These are phyloP conservation scores for Pemphredon lugubris DNA, from an alignment of 2,888 invertebrate species.

Conservation along the genomic window DNA sequence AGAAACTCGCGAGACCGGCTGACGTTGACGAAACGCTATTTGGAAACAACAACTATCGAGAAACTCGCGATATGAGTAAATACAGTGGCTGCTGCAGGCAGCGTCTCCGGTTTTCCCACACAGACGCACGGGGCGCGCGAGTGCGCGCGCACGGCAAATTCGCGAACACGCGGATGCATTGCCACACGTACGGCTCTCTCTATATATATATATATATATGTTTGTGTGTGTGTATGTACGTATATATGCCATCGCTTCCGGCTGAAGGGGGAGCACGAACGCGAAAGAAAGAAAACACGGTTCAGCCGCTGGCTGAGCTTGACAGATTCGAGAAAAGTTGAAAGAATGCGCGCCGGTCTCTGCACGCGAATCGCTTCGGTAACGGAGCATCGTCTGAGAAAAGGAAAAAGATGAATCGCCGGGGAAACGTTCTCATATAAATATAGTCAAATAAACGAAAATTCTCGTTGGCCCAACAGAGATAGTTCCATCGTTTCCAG, in stretches of 20 bases:
- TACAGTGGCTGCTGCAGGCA: slow-evolving; percentile 66
- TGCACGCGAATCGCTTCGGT: slow-evolving; percentile 60
- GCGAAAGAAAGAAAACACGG: slow-evolving; percentile 64
- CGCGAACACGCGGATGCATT: slow-evolving; percentile 32
- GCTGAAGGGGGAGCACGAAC: slow-evolving; percentile 40
- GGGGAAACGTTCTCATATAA: slow-evolving; percentile 10
- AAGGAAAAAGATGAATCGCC: slow-evolving; percentile 24
- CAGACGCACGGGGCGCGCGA: slow-evolving; percentile 22
- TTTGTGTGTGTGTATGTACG: too few species aligned
- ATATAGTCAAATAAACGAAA: slow-evolving; percentile 13
- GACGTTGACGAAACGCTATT: slow-evolving; percentile 73
- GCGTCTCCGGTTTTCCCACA: slow-evolving; percentile 58
- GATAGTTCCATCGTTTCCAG: not conserved
- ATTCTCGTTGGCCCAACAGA: not conserved
- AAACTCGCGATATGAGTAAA: slow-evolving; percentile 70
- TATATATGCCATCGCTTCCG: slow-evolving; percentile 56
- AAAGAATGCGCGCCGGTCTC: slow-evolving; percentile 67
- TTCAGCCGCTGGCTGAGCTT: slow-evolving; percentile 71
- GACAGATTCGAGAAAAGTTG: slow-evolving; percentile 74
- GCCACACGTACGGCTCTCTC: slow-evolving; percentile 22
- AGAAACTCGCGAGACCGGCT: slow-evolving; percentile 54
- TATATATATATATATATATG: too few species aligned
- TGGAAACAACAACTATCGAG: slow-evolving; percentile 71
- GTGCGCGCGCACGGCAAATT: slow-evolving; percentile 33
- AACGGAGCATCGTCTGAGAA: slow-evolving; percentile 47